Base-by-base conservation (phyloP, 1,140 invertebrate species). In the Vanessa atalanta region DNA sequence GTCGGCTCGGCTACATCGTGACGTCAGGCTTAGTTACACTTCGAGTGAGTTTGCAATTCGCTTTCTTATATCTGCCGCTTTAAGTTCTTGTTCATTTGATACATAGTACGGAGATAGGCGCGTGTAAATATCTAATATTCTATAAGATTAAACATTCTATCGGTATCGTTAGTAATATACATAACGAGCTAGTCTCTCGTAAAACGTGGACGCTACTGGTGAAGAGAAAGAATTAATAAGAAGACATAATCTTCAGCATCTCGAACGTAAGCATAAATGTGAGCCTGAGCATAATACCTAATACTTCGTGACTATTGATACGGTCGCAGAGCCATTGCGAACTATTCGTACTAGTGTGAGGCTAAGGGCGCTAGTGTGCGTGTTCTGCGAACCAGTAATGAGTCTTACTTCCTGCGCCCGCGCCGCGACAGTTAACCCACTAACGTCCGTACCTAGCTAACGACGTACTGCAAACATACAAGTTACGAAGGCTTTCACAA, bases 311-410 rank as follows among this genome's bases (percentile, higher is more conserved):
- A 3, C 31, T 57, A 57, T 60, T 37, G 66, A 20, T 47, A 47
- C 66, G 16, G 66, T 53, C 65, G 26, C 65, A 12, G 16, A 12
- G 16, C 64, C 20, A 31, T 65, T 65, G 4, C 14, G 48, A 51
- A 6, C 48, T 51, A 60, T 3, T 31, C 23, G 23, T 14, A 26
- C 14, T 5, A 11, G 65, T 66, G 65, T 66, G 61, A 6, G 43
- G 13, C 13, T 2, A 3, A 23, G 20, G 64, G 26, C 47, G 61
- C 23, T 31, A 14, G 73, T 75, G 65, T 68, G 72, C 55, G 65
- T 63, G 65, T 75, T 70, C 73, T 23, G 68, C 65, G 69, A 76
- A 76, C 37, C 64, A 37, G 71, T 43, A 50, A 48, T 66, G 63
- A 66, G 26, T 61, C 71, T 47, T 55, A 67, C 74, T 66, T 75